Evolutionary conservation across 2,888 invertebrate species (phyloP).

Genomic region (Eupithecia subfuscata): DNA sequence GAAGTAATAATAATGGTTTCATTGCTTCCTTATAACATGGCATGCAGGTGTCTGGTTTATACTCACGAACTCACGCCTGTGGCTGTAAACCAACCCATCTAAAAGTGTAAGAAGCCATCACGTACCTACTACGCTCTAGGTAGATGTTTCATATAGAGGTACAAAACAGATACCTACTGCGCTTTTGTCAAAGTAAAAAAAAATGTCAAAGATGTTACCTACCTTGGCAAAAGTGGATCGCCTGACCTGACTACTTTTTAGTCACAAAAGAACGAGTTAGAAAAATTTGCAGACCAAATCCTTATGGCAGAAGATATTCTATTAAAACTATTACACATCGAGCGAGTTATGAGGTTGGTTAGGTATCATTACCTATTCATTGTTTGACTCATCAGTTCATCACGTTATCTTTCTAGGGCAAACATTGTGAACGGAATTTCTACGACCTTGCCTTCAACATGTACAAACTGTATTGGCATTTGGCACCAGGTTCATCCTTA

Average conservation of each 20-base stretch:
- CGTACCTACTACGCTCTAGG: too few species aligned
- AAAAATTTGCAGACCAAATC: neutral
- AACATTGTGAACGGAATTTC: conserved; percentile 28
- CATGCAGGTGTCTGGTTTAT: neutral
- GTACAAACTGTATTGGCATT: neutral
- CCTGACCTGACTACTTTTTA: too few species aligned
- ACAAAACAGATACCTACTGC: neutral
- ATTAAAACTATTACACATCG: neutral
- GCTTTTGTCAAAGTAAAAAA: too few species aligned
- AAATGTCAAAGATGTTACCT: too few species aligned
- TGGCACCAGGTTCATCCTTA: neutral
- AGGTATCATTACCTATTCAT: neutral
- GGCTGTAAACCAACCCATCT: neutral
- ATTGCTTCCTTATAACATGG: neutral
- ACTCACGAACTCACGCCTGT: neutral
- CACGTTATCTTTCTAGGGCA: conserved; percentile 39
- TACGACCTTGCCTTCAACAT: conserved; percentile 28
- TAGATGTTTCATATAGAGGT: too few species aligned
- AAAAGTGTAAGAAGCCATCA: neutral
- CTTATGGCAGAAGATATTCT: neutral
- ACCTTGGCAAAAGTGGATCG: neutral
- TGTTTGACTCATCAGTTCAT: conserved; percentile 29
- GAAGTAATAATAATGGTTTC: neutral
- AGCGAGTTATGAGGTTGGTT: neutral
- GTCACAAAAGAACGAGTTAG: too few species aligned